Base-by-base conservation (phyloP, 2,797 vertebrate genomes). In the Intellagama lesueurii region DNA sequence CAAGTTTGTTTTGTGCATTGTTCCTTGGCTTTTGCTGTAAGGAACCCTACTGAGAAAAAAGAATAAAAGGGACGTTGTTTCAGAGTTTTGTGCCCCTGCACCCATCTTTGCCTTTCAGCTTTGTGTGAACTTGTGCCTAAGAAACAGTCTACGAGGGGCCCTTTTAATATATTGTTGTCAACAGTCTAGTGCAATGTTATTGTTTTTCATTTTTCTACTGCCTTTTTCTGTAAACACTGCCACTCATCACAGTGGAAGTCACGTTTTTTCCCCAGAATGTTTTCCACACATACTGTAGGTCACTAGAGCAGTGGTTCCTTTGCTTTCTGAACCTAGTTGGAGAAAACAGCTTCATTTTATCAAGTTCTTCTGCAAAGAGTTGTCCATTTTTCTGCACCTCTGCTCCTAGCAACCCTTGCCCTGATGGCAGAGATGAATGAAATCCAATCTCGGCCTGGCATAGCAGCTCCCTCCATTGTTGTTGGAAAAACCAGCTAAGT, bases 401-500 rank as follows among this genome's bases (percentile, higher is more conserved):
- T 83, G 81, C 47, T 32, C 28, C 7, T 68, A 85, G 70, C 69
- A 56, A n/a, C 44, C 69, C 75, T 89, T 91, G 69, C 76, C 81
- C 56, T 87, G 66, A 73, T 81, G 87, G 87, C 76, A 52, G 40
- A 84, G 64, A 56, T 75, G 68, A 75, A 87, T 14, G 9, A 56
- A 56, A 56, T 56, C 52, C 14, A 24, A 44, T 69, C 56, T 75
- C 47, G n/a, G 30, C 3, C 52, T 47, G n/a, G 73, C 64, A 35
- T 64, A 69, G 49, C 69, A 81, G 56, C 19, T 19, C 19, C 17
- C 28, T 76, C 35, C 19, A 69, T 32, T 47, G 70, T 66, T 56
- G 52, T 14, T 56, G 9, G 52, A 14, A 56, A 16, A 56, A 56
- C 9, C 52, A 56, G 99, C 99, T 87, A 98, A 98, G 88, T 99